These are phyloP conservation scores for Armadillidium nasatum DNA, from an alignment of 1,140 invertebrate genomes.

Conservation along the genomic window DNA sequence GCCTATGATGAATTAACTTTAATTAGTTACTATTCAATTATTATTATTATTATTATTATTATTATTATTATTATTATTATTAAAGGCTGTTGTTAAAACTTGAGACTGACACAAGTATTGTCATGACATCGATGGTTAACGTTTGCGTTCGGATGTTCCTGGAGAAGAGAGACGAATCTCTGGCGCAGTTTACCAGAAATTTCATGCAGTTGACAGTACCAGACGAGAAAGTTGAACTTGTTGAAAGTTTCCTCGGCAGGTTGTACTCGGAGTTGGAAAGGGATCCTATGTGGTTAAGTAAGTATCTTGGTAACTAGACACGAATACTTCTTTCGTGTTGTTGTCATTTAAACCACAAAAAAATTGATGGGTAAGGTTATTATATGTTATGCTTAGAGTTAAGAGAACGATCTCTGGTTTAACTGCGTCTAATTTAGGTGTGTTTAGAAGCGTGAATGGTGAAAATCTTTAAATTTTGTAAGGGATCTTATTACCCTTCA, in stretches of 20 bases:
- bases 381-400: no score
- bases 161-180: constrained; percentile 60
- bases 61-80: constrained; percentile 43
- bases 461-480: no score
- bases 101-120: constrained; percentile 28
- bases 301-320: constrained; percentile 18
- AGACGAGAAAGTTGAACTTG: constrained; percentile 75
- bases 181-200: constrained; percentile 59
- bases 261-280: constrained; percentile 61
- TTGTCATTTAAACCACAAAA: no score
- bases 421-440: no score
- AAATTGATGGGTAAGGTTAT: no score
- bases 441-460: no score
- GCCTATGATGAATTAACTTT: no score
- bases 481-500: no score
- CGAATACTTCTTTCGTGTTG: no score
- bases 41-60: no score
- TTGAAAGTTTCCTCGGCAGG: constrained; percentile 60
- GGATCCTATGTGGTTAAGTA: constrained; percentile 62
- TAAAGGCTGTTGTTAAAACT: constrained; percentile 50
- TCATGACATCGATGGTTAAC: constrained; percentile 62
- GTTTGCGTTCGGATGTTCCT: constrained; percentile 75
- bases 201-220: constrained; percentile 63
- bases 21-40: no score
- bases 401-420: no score